A percentile compares a stretch with the other conserved stretches of the same genome.
These are phyloP conservation scores for Pseudomugil tenellus DNA, from an alignment of 2,797 vertebrate species.

Conservation along the genomic window DNA sequence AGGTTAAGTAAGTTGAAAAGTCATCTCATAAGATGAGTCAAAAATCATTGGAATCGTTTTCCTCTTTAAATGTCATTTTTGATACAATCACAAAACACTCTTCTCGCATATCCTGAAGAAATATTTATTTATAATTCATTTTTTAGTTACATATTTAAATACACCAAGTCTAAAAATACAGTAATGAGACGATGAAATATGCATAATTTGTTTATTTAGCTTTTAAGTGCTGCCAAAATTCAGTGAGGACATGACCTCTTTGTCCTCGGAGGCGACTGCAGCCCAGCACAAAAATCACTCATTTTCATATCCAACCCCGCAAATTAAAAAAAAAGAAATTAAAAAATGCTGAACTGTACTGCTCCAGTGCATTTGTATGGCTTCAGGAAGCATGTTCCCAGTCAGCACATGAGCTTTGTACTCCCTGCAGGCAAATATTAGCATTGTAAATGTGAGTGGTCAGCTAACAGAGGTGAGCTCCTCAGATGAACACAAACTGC, in stretches of 20 bases:
- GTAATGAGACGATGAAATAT: conserved; percentile 22
- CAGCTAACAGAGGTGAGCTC: conserved; percentile 28
- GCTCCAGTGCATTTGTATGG: conserved; percentile 17
- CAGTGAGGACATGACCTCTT: conserved; percentile 1
- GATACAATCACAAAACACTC: neutral
- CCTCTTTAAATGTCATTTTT: neutral
- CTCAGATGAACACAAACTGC: conserved; percentile 30
- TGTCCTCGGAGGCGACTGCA: conserved; percentile 3
- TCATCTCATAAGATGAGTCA: neutral
- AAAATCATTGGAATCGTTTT: neutral
- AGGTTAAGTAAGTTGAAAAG: neutral
- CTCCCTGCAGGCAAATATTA: conserved; percentile 55
- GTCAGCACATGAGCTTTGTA: conserved; percentile 12
- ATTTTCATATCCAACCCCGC: neutral
- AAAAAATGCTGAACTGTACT: neutral
- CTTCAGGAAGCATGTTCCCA: conserved; percentile 21
- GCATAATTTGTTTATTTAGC: conserved; percentile 23
- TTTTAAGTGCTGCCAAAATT: neutral
- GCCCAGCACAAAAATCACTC: neutral
- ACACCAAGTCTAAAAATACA: conserved; percentile 13
- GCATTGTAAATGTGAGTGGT: conserved; percentile 49
- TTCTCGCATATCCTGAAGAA: neutral
- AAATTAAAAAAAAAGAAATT: neutral
- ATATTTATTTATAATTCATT: conserved; percentile 15
- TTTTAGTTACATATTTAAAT: neutral